A percentile compares a stretch with the other conserved stretches of the same genome.
phyloP scores from a whole-genome alignment of 30 jellyfish, hydroid and myxozoan species.

The Aurelia aurita complex sp. Pacific region DNA sequence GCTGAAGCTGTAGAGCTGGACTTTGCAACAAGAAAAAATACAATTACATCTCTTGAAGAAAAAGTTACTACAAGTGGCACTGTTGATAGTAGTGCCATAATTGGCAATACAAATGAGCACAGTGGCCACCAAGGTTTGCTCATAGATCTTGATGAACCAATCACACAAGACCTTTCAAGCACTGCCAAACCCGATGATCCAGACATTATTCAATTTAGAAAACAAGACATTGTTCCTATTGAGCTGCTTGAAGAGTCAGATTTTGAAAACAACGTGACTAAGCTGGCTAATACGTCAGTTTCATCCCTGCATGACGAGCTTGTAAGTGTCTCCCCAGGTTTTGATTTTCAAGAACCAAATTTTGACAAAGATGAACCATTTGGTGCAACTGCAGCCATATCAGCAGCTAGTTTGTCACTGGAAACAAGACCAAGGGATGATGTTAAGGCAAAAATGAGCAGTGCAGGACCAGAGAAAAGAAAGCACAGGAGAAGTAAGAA shows the following conservation, averaged over 20 bases:
- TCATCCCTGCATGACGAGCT: slow-evolving; percentile 56
- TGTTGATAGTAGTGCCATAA: too few species aligned
- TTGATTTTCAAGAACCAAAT: slow-evolving; percentile 36
- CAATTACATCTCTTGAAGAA: neutral
- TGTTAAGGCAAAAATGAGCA: too few species aligned
- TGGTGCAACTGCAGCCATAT: neutral
- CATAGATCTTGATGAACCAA: too few species aligned
- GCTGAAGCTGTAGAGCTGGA: slow-evolving; percentile 50
- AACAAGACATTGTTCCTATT: slow-evolving; percentile 1
- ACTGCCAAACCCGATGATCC: neutral
- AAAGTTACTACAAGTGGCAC: too few species aligned
- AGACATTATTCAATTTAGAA: neutral
- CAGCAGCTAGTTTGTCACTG: slow-evolving; percentile 7
- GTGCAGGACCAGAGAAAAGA: neutral
- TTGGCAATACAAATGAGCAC: too few species aligned
- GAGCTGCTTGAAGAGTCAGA: slow-evolving; percentile 34
- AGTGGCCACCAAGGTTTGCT: too few species aligned
- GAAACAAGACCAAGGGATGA: neutral
- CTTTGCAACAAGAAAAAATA: neutral
- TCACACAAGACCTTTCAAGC: too few species aligned
- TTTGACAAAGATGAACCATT: neutral
- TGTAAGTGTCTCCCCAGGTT: slow-evolving; percentile 27
- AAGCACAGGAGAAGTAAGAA: slow-evolving; percentile 1
- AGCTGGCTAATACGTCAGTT: neutral
- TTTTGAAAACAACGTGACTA: neutral